These are phyloP conservation scores for Enteromius fasciolatus DNA, from an alignment of 2,797 vertebrate species.

Conservation along the genomic window DNA sequence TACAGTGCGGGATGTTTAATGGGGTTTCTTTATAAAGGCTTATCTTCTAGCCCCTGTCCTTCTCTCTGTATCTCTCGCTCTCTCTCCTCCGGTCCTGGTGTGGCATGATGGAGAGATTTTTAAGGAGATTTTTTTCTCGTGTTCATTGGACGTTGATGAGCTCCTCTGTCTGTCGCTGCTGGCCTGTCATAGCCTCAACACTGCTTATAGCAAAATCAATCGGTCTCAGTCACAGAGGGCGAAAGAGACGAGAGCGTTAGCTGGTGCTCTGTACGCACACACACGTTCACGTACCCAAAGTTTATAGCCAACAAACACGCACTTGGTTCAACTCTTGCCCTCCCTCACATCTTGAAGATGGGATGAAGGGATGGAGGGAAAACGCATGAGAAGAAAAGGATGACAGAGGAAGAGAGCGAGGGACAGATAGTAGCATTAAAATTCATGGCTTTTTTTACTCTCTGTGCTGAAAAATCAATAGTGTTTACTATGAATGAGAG, in stretches of 20 bases:
- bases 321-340: conserved; percentile 73
- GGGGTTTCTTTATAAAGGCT: conserved; percentile 32
- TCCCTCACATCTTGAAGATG: conserved; percentile 79
- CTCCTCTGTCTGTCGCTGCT: conserved; percentile 81
- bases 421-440: conserved; percentile 84
- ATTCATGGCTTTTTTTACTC: conserved; percentile 85
- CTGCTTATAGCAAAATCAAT: conserved; percentile 86
- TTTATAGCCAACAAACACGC: conserved; percentile 62
- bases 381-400: conserved; percentile 53
- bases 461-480: conserved; percentile 84
- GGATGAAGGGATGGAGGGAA: conserved; percentile 57
- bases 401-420: conserved; percentile 66
- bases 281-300: conserved; percentile 63
- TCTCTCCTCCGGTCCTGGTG: background rate
- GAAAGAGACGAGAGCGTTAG: conserved; percentile 47
- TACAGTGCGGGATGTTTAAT: conserved; percentile 23
- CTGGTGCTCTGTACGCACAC: conserved; percentile 47
- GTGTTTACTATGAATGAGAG: conserved; percentile 88
- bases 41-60: conserved; percentile 1
- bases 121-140: conserved; percentile 65
- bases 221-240: conserved; percentile 34
- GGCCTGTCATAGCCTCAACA: conserved; percentile 81
- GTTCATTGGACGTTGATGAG: conserved; percentile 81
- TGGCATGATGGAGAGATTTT: conserved; percentile 79
- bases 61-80: background rate